Evolutionary conservation across 2,888 invertebrate genomes (phyloP).

Genomic region (Drosophila algonquin): DNA sequence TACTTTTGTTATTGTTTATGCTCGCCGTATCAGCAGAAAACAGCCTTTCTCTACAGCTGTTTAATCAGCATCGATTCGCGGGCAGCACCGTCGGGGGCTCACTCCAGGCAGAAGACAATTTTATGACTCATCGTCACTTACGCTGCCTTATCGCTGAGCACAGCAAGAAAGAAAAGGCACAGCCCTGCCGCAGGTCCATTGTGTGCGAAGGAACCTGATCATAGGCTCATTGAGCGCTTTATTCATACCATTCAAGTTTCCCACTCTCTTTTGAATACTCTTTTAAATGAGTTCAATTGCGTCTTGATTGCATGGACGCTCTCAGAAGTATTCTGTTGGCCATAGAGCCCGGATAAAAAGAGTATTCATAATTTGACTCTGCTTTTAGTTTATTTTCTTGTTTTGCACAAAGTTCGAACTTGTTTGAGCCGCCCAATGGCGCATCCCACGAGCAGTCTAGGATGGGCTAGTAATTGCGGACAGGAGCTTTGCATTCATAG

Average conservation of each 20-base stretch:
- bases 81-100: conserved; percentile 5
- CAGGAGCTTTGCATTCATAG: conserved; percentile 41
- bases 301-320: background rate
- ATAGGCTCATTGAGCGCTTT: conserved; percentile 4
- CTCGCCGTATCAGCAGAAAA: conserved; percentile 24
- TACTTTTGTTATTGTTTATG: conserved; percentile 39
- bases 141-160: conserved; percentile 24
- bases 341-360: background rate
- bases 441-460: conserved; percentile 24
- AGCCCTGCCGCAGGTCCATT: conserved; percentile 17
- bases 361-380: background rate
- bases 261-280: conserved; percentile 12
- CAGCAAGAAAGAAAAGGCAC: conserved; percentile 15
- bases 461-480: conserved; percentile 25
- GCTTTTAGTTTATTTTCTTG: conserved; percentile 9
- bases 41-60: conserved; percentile 53
- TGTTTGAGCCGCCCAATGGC: conserved; percentile 48
- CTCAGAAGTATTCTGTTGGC: too few species aligned
- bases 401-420: conserved; percentile 45
- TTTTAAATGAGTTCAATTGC: background rate
- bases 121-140: conserved; percentile 25
- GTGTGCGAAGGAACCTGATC: conserved; percentile 58
- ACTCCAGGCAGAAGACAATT: conserved; percentile 8
- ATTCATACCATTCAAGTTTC: conserved; percentile 1
- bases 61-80: conserved; percentile 57